Evolutionary conservation across 2,797 vertebrate species (phyloP), one percentile per base, ranked within the genome.

Genomic region (Loriculus beryllinus): DNA sequence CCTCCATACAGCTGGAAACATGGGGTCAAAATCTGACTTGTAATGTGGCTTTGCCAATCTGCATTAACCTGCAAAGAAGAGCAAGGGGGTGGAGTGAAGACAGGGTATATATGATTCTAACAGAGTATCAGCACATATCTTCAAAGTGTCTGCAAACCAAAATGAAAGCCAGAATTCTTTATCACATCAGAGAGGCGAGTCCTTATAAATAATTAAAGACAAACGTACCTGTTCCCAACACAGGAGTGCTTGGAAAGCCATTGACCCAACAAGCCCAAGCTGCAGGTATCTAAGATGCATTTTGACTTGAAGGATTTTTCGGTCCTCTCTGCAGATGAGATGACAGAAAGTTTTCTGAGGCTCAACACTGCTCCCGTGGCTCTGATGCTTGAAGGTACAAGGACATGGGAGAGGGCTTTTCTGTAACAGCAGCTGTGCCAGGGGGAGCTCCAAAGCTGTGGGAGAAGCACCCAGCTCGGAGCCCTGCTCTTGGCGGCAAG

Each of bases 41-140:
- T 40, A 45, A 14, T 40, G 39, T 6, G 26, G 62, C 51, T 74
- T 45, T 60, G 57, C 40, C 60, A 10, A 12, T n/a, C 64, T 17
- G 21, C 4, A 19, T 19, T 63, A 59, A 79, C 12, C 29, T 45
- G 33, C 14, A n/a, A 1, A 2, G 56, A 70, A 56, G 26, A 60
- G 31, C 12, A 69, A 26, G 26, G 11, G 23, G 10, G 2, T 59
- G 64, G 25, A 76, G 62, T 35, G 39, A 31, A 51, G 37, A 69
- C 2, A 26, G 28, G 33, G 2, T 37, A 5, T 12, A 5, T 14
- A 17, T 20, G n/a, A 43, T 35, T 45, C 3, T 2, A 72, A 14
- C 16, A 45, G 37, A 12, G 0, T 7, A 28, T 35, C 4, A 2
- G 8, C 67, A 60, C 18, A 0, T 2, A 45, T 13, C 14, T 75